Conservation (phyloP, 2,888 invertebrate species). For the Xestobium rufovillosum region DNA sequence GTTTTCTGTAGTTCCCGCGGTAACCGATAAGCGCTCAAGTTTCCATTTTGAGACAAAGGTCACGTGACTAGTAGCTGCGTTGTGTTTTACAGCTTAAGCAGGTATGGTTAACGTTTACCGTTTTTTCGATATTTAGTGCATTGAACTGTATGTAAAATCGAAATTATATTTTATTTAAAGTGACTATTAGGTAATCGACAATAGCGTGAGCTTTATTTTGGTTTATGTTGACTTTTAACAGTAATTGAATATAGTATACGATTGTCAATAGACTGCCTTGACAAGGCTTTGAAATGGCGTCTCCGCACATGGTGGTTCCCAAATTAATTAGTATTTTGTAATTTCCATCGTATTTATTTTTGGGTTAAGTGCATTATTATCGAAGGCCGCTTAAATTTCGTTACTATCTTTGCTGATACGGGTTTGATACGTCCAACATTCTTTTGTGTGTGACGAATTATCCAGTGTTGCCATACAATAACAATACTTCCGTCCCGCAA, state of each 20-base stretch:
- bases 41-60: constrained; percentile 31
- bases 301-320: constrained; percentile 58
- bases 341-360: no score
- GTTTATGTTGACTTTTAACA: constrained; percentile 12
- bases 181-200: constrained; percentile 22
- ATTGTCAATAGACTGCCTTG: constrained; percentile 57
- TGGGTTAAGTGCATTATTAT: no score
- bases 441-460: no score
- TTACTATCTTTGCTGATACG: constrained; percentile 4
- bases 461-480: constrained; percentile 30
- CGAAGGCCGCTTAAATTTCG: neutral
- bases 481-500: constrained; percentile 9
- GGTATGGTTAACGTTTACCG: constrained; percentile 40
- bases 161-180: constrained; percentile 20
- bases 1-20: no score
- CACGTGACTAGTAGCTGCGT: constrained; percentile 42
- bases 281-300: constrained; percentile 67
- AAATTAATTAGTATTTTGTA: constrained; percentile 24
- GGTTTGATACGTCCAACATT: constrained; percentile 5
- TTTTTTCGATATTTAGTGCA: constrained; percentile 23
- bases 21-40: constrained; percentile 18
- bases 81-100: constrained; percentile 37
- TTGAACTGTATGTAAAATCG: neutral
- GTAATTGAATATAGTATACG: constrained; percentile 12
- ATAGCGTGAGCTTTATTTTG: constrained; percentile 1